Evolutionary conservation across 1,140 invertebrate genomes (phyloP).

Genomic region (Bombyx mandarina): DNA sequence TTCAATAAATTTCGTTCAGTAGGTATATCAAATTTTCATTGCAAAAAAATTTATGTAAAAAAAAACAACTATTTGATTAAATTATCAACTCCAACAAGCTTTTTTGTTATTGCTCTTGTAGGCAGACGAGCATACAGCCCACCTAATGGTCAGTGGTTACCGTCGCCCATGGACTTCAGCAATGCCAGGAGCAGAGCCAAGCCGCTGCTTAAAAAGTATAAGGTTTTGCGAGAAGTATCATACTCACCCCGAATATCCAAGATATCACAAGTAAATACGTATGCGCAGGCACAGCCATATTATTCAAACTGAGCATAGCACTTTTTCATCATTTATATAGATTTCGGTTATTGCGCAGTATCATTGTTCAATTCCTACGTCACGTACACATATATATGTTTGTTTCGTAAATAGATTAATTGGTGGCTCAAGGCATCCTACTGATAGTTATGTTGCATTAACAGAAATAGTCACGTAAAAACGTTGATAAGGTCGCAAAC

Average conservation of each 20-base stretch:
- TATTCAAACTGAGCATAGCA: conserved; percentile 4
- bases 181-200: no score
- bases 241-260: conserved; percentile 4
- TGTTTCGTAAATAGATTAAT: conserved; percentile 4
- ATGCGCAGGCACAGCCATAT: conserved; percentile 1
- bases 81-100: no score
- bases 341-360: conserved; percentile 1
- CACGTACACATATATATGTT: conserved; percentile 1
- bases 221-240: not conserved
- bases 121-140: no score
- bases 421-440: not conserved
- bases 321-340: conserved; percentile 7
- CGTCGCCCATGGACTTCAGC: no score
- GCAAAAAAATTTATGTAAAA: not conserved
- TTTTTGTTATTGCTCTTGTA: no score
- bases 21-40: not conserved
- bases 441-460: not conserved
- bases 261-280: conserved; percentile 2
- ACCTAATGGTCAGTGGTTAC: no score
- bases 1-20: no score
- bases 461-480: conserved; percentile 4
- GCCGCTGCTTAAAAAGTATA: no score
- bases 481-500: no score
- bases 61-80: not conserved
- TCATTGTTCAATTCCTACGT: no score